Evolutionary conservation across 2,113 vertebrate species (phyloP).

Genomic region (Nerophis lumbriciformis): DNA sequence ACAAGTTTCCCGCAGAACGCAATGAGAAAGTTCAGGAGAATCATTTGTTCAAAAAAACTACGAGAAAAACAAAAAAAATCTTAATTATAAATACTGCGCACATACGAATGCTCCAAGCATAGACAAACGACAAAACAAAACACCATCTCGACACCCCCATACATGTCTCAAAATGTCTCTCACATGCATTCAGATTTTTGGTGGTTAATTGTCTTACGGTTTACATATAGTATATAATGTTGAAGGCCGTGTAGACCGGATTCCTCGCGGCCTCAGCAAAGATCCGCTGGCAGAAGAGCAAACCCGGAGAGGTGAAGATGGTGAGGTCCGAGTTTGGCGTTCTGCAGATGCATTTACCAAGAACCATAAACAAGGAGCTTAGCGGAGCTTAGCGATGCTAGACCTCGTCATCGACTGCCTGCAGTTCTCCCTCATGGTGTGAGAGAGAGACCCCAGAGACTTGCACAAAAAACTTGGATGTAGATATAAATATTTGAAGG

Average conservation of each 20-base stretch:
- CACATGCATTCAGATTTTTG: too few species aligned
- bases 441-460: conserved; percentile 70
- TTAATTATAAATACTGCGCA: too few species aligned
- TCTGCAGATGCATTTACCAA: conserved; percentile 47
- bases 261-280: conserved; percentile 65
- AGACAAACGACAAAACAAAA: too few species aligned
- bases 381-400: conserved; percentile 62
- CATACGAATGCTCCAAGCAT: too few species aligned
- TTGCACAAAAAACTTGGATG: conserved; percentile 1
- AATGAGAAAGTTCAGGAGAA: too few species aligned
- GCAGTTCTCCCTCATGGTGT: conserved; percentile 77
- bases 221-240: too few species aligned
- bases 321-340: conserved; percentile 59
- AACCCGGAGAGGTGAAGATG: conserved; percentile 74
- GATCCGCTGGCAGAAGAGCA: conserved; percentile 65
- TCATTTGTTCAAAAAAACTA: too few species aligned
- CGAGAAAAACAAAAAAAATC: too few species aligned
- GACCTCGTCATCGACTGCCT: conserved; percentile 75
- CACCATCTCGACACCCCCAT: too few species aligned
- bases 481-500: not conserved
- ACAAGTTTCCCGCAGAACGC: too few species aligned
- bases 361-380: conserved; percentile 63
- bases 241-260: conserved; percentile 70
- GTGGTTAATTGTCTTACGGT: too few species aligned
- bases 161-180: too few species aligned